phyloP scores from a whole-genome alignment of 2,113 vertebrate species.

The Toxostoma redivivum region DNA sequence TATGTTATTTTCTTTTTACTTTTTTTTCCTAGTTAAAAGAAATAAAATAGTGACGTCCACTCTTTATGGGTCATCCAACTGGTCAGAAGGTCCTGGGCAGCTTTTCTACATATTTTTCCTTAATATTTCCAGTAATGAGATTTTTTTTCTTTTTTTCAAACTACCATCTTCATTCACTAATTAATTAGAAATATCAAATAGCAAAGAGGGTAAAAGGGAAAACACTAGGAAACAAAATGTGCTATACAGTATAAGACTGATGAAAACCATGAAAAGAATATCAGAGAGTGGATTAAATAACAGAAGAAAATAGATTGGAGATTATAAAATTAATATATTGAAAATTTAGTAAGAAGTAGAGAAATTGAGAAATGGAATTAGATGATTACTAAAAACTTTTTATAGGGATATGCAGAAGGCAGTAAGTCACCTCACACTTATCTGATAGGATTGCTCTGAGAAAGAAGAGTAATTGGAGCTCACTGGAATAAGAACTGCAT shows the following conservation, averaged over 20 bases:
- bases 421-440: background rate
- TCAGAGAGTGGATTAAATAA: background rate
- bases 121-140: background rate
- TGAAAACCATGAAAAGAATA: background rate
- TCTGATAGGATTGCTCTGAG: background rate
- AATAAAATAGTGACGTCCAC: background rate
- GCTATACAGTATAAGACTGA: background rate
- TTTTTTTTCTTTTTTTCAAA: background rate
- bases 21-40: no score
- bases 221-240: background rate
- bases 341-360: background rate
- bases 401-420: background rate
- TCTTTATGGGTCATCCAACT: background rate
- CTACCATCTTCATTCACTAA: background rate
- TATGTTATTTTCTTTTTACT: accelerated
- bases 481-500: background rate
- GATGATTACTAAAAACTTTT: background rate
- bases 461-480: background rate
- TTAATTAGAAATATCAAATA: background rate
- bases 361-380: background rate
- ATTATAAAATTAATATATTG: background rate
- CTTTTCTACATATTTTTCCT: background rate
- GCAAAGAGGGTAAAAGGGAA: background rate
- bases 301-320: background rate
- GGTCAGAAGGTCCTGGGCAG: background rate